A percentile compares a stretch with the other conserved stretches of the same genome.
These are phyloP conservation scores for Megathymus violae DNA, from an alignment of 1,140 invertebrate genomes.

Conservation along the genomic window DNA sequence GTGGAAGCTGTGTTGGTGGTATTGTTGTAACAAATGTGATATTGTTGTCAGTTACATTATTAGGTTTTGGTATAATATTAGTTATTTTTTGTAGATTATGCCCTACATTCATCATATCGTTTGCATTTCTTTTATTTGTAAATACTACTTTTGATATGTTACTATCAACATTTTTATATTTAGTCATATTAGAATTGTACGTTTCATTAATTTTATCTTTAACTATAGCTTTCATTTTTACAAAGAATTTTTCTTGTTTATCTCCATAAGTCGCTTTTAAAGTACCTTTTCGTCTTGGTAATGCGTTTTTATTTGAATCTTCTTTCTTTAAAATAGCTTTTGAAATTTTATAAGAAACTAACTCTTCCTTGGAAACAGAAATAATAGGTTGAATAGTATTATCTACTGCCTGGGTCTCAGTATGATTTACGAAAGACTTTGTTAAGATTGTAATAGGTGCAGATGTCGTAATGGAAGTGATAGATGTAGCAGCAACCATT, in stretches of 20 bases:
- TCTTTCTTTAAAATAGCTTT: conserved; percentile 57
- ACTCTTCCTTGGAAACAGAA: conserved; percentile 51
- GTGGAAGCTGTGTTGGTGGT: conserved; percentile 6
- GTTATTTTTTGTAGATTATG: not conserved
- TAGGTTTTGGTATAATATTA: not conserved
- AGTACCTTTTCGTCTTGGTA: conserved; percentile 78
- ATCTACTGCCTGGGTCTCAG: conserved; percentile 46
- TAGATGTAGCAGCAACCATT: conserved; percentile 8
- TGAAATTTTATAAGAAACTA: conserved; percentile 60
- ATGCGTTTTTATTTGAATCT: conserved; percentile 69
- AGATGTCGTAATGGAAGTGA: conserved; percentile 22
- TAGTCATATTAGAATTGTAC: conserved; percentile 8
- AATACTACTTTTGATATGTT: conserved; percentile 4
- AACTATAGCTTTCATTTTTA: conserved; percentile 51
- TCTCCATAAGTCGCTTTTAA: conserved; percentile 81
- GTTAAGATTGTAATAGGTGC: conserved; percentile 62
- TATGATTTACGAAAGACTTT: conserved; percentile 45
- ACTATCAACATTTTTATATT: conserved; percentile 14
- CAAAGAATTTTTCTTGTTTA: conserved; percentile 76
- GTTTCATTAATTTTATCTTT: conserved; percentile 22
- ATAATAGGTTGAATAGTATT: conserved; percentile 59
- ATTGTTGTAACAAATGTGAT: conserved; percentile 26
- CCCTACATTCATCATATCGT: not conserved
- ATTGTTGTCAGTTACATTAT: conserved; percentile 24
- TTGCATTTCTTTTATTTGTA: conserved; percentile 10